Conservation (phyloP, 2,888 invertebrate species). For the Phortica okadai region DNA sequence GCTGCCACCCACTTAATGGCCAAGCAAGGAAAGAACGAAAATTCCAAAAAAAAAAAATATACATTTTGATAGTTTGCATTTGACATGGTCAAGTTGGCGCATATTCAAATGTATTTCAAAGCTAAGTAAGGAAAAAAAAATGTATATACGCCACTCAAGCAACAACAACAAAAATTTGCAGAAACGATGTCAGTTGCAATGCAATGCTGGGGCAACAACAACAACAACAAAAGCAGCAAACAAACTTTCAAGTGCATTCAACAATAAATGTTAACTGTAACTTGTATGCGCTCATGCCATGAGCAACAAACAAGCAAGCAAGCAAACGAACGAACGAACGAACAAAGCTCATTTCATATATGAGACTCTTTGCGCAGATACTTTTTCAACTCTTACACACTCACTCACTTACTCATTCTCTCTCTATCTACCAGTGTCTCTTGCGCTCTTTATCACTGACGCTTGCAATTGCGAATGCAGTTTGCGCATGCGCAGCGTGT, state of each 20-base stretch:
- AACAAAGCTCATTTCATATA: neutral
- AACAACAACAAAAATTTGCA: constrained; percentile 28
- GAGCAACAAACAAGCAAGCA: constrained; percentile 2
- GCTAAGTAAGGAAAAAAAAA: constrained; percentile 38
- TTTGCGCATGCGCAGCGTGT: neutral
- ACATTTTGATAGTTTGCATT: too few relatives aligned
- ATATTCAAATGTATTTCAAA: constrained; percentile 15
- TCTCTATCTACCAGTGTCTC: constrained; percentile 9
- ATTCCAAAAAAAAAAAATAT: too few relatives aligned
- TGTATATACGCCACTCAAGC: constrained; percentile 22
- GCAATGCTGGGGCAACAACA: constrained; percentile 36
- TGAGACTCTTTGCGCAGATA: too few relatives aligned
- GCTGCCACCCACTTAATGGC: constrained; percentile 1
- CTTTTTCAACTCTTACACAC: neutral
- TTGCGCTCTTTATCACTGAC: constrained; percentile 20
- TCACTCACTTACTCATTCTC: neutral
- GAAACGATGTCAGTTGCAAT: constrained; percentile 46
- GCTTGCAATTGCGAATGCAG: neutral
- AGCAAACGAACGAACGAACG: too few relatives aligned
- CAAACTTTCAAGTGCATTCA: constrained; percentile 52
- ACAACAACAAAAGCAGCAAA: constrained; percentile 43
- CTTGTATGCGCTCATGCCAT: constrained; percentile 32
- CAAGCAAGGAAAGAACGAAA: neutral
- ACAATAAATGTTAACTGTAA: constrained; percentile 45
- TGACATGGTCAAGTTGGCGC: too few relatives aligned